Evolutionary conservation across 1,140 invertebrate species (phyloP), one percentile per base, ranked within the genome.

Genomic region (Bombus soroeensis): DNA sequence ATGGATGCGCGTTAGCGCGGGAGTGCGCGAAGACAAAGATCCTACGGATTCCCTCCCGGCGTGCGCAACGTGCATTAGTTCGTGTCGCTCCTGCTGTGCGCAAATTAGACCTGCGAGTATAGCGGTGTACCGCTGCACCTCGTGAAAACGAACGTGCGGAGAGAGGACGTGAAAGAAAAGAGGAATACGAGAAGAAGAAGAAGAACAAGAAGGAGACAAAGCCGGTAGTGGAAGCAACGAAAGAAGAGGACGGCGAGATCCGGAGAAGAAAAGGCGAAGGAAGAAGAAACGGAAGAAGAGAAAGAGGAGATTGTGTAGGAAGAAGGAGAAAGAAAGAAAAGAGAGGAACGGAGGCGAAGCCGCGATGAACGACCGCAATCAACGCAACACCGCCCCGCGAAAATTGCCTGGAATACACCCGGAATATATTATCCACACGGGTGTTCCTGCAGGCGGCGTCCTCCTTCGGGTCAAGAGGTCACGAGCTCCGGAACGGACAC

Each of bases 1-100:
- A 94, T 94, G 92, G 92, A 94, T 94, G 93, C 91, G 85, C 91
- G 91, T 93, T 94, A 93, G 93, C 92, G 94, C 94, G 93, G 93
- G 93, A 93, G 93, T 93, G 90, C 87, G 88, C 90, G 90, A 93
- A 94, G 92, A 93, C 93, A 94, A 94, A 94, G 91, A 93, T 89
- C 86, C 87, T 89, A 87, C 87, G 86, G 89, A 89, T 87, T 92
- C 89, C 92, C 92, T 93, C 92, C 91, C 89, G 92, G 93, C 92
- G 92, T 92, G 92, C 91, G 89, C 91, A 88, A 88, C 92, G 89
- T 88, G 94, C 94, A 94, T 95, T 94, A 93, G 93, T 94, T 94
- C 90, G 92, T 92, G 93, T 94, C 91, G 93, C 92, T 94, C 94
- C 93, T 82, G 94, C 94, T 95, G 94, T 62, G 94, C 92, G 93